Conservation (phyloP, 2,888 invertebrate species). For the Limenitis arthemis region DNA sequence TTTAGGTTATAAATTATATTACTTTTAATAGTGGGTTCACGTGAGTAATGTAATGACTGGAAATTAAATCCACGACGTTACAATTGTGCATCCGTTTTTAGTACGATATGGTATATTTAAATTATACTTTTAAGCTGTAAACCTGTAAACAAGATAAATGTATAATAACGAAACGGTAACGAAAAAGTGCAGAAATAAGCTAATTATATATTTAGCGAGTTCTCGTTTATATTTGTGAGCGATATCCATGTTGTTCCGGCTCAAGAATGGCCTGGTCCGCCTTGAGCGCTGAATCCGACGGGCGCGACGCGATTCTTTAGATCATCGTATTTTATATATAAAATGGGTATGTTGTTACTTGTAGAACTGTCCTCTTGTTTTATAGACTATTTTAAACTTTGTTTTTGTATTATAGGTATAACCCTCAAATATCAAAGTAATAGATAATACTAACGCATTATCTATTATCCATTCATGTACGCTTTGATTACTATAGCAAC, state of each 20-base stretch:
- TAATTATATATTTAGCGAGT: constrained; percentile 17
- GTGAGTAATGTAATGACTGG: too few relatives aligned
- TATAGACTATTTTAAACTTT: background rate
- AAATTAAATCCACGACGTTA: too few relatives aligned
- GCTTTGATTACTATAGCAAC: too few relatives aligned
- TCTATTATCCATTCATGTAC: too few relatives aligned
- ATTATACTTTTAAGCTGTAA: too few relatives aligned
- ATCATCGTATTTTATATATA: constrained; percentile 35
- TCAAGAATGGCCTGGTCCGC: constrained; percentile 64
- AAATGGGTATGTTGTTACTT: background rate
- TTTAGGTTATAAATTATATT: too few relatives aligned
- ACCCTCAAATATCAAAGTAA: background rate
- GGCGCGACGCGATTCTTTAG: constrained; percentile 52
- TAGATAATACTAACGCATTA: too few relatives aligned
- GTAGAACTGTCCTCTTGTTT: background rate
- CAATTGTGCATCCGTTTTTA: too few relatives aligned
- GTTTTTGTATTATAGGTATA: too few relatives aligned
- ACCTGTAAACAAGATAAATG: constrained; percentile 1
- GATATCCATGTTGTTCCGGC: constrained; percentile 61
- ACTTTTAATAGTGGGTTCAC: too few relatives aligned
- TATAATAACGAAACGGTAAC: constrained; percentile 6
- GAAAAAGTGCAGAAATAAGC: constrained; percentile 9
- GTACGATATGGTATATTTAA: too few relatives aligned
- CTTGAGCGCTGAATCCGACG: constrained; percentile 55
- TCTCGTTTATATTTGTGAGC: constrained; percentile 26